Percentiles rank a stretch among this genome's conserved stretches.
phyloP scores from a whole-genome alignment of 2,797 vertebrate genomes.

The Limnodromus scolopaceus region DNA sequence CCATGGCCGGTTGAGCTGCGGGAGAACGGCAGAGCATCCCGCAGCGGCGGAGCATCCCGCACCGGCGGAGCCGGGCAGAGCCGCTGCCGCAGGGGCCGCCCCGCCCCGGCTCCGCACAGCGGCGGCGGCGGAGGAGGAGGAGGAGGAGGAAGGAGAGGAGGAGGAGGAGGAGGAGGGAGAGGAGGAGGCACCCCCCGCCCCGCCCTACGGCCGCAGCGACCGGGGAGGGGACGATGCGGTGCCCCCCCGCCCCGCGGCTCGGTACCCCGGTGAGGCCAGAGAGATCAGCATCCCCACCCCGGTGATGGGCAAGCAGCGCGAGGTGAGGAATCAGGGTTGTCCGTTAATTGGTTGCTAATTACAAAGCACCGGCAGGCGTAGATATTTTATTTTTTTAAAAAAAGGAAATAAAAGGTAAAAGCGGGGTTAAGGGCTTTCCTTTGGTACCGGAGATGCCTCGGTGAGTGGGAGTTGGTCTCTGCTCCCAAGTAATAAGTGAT shows the following conservation, averaged over 20 bases:
- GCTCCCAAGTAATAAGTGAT: rapidly evolving
- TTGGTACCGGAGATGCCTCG: background rate
- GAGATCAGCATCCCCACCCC: background rate
- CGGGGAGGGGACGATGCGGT: no score
- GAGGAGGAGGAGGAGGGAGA: background rate
- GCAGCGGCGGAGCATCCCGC: background rate
- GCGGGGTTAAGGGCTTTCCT: rapidly evolving
- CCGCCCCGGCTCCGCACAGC: background rate
- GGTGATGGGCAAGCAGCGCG: no score
- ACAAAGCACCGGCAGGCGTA: background rate
- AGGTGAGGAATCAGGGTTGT: background rate
- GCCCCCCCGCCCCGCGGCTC: no score
- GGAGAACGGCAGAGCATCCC: background rate
- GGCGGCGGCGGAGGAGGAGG: background rate
- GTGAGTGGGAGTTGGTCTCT: rapidly evolving
- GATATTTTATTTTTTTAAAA: no score
- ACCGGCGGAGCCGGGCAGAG: background rate
- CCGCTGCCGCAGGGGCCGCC: background rate
- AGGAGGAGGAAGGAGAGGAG: background rate
- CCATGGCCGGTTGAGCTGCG: background rate
- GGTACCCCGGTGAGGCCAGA: background rate
- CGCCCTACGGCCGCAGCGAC: background rate
- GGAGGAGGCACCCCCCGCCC: background rate
- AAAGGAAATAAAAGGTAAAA: background rate
- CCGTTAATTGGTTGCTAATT: background rate